Conservation (phyloP, 2,797 vertebrate genomes). For the Phoebastria nigripes region DNA sequence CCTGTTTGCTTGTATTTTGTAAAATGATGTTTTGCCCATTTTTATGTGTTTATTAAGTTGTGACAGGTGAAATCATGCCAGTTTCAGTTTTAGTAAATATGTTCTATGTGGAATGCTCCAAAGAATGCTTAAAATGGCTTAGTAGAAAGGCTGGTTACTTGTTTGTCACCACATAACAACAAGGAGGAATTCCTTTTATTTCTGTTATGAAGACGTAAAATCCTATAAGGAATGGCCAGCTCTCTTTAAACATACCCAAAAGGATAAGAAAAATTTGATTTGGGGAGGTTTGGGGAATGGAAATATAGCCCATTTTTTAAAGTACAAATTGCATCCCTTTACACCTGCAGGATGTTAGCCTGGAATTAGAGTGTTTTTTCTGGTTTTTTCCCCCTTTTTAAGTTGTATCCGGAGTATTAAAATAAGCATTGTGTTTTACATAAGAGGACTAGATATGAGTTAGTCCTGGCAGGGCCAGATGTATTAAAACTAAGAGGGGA, state of each 20-base stretch:
- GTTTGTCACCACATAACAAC: neutral
- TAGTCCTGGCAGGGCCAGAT: neutral
- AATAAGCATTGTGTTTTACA: neutral
- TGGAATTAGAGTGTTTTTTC: neutral
- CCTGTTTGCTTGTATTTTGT: neutral
- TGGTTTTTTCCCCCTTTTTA: rapidly evolving
- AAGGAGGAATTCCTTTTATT: conserved; percentile 1
- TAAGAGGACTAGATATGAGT: neutral
- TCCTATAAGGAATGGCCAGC: neutral
- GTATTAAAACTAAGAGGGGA: neutral
- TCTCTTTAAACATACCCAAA: neutral
- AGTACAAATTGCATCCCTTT: neutral
- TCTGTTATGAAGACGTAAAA: neutral
- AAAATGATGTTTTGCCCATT: neutral
- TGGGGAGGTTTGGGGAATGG: neutral
- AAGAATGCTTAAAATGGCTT: neutral
- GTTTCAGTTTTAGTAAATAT: conserved; percentile 5
- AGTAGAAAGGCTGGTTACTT: neutral
- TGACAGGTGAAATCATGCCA: neutral
- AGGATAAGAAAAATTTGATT: neutral
- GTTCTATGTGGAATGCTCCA: neutral
- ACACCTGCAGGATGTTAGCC: neutral
- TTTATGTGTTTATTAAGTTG: neutral
- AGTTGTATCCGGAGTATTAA: neutral
- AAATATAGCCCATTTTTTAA: neutral